A percentile compares a stretch with the other conserved stretches of the same genome.
Evolutionary conservation across 2,797 vertebrate species (phyloP).

Genomic region (Dendrocincla fuliginosa): DNA sequence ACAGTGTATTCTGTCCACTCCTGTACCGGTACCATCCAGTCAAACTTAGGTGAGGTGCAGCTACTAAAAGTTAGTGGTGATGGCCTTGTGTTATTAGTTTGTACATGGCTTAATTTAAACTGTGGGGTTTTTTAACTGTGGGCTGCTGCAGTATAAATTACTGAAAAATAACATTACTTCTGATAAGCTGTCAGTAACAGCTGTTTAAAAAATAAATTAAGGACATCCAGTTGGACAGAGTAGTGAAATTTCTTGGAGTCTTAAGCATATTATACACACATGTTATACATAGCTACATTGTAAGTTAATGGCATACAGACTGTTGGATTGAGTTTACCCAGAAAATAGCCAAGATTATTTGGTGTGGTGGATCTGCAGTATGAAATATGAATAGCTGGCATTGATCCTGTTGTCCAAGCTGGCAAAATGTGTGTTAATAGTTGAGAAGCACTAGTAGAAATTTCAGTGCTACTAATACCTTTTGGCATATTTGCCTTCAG

Average conservation of each 20-base stretch:
- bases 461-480: background rate
- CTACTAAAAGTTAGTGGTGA: background rate
- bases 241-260: background rate
- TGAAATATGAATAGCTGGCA: background rate
- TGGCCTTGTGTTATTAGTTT: background rate
- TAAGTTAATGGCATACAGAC: background rate
- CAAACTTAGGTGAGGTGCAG: background rate
- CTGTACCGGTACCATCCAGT: background rate
- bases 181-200: background rate
- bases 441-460: background rate
- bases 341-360: background rate
- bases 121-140: background rate
- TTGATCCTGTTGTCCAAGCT: background rate
- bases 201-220: background rate
- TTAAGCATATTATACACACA: background rate
- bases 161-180: background rate
- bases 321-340: background rate
- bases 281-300: background rate
- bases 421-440: background rate
- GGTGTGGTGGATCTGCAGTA: background rate
- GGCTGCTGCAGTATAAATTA: background rate
- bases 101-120: background rate
- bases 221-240: background rate
- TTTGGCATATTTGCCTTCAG: background rate
- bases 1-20: background rate